Percentiles rank a stretch among this genome's conserved stretches.
These are phyloP conservation scores for Ptilonorhynchus violaceus DNA, from an alignment of 2,113 vertebrate species.

Conservation along the genomic window DNA sequence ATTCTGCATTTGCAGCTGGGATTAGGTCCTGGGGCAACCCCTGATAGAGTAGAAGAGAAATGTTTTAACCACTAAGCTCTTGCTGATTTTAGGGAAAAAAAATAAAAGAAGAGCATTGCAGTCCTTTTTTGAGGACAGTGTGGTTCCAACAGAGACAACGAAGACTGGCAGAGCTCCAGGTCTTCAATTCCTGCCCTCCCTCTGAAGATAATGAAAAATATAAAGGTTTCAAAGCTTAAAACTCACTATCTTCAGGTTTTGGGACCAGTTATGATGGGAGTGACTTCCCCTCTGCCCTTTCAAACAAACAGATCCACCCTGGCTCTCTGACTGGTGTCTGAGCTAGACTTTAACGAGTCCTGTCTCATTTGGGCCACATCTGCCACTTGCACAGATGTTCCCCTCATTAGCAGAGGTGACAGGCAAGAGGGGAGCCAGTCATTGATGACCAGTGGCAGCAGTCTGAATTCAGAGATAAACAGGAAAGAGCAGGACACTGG, in stretches of 20 bases:
- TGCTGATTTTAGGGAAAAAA: neutral
- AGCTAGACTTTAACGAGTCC: neutral
- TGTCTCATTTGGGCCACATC: neutral
- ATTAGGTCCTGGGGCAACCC: neutral
- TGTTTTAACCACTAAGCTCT: neutral
- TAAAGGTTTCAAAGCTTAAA: neutral
- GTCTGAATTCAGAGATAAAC: neutral
- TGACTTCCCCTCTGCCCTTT: neutral
- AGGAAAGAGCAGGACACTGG: slow-evolving; percentile 38
- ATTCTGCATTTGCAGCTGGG: neutral
- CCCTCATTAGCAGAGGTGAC: neutral
- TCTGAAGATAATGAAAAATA: neutral
- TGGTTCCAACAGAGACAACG: neutral
- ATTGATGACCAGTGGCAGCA: neutral
- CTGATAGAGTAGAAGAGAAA: neutral
- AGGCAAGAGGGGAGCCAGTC: neutral
- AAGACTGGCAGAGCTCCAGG: neutral
- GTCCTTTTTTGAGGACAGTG: neutral
- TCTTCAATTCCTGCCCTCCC: neutral
- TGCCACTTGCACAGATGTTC: neutral
- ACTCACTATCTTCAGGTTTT: neutral
- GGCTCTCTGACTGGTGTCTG: neutral
- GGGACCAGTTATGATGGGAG: neutral
- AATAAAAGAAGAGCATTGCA: neutral
- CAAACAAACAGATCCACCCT: neutral